These are phyloP conservation scores for Cryptoleucopteryx plumbea DNA, from an alignment of 2,113 vertebrate species.

Conservation along the genomic window DNA sequence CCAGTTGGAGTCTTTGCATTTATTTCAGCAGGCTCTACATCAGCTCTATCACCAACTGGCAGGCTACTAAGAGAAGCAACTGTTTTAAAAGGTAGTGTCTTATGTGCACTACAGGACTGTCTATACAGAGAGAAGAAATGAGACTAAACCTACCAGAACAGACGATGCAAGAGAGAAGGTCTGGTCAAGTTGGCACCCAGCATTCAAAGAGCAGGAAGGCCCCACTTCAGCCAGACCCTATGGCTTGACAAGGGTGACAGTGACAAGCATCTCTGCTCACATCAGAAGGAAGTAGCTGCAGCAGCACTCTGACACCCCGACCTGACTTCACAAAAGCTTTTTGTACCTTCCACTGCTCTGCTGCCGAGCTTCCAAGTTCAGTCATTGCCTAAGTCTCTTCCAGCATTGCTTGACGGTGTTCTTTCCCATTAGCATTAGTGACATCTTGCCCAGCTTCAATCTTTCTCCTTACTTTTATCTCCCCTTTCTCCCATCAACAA, in stretches of 20 bases:
- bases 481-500: background rate
- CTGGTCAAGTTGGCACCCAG: background rate
- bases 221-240: background rate
- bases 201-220: background rate
- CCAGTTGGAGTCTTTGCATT: background rate
- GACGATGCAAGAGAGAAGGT: background rate
- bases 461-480: background rate
- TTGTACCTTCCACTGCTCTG: background rate
- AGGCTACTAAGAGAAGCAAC: background rate
- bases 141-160: background rate
- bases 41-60: background rate
- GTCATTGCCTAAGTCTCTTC: background rate
- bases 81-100: background rate
- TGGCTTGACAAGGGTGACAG: background rate
- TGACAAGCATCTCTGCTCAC: background rate
- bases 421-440: background rate
- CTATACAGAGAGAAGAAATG: background rate
- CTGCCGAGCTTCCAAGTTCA: background rate
- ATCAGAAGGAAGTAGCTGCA: background rate
- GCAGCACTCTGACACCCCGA: background rate
- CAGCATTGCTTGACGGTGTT: background rate
- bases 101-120: background rate
- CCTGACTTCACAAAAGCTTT: background rate
- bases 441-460: background rate
- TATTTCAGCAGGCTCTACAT: background rate